Conservation (phyloP, 2,888 invertebrate species). For the Torymus tubicola region DNA sequence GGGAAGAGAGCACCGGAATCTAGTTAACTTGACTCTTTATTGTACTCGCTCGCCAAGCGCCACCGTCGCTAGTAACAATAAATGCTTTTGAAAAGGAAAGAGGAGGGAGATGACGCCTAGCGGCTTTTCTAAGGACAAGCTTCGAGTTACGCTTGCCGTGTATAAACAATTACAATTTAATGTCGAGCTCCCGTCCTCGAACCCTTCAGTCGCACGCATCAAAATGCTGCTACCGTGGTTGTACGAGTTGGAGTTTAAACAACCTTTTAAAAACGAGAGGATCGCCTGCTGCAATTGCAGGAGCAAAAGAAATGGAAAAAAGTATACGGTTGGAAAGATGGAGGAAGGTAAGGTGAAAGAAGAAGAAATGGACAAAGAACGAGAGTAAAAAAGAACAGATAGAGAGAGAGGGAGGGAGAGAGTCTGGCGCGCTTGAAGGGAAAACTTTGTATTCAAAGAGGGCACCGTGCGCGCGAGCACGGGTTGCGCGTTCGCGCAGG, state of each 20-base stretch:
- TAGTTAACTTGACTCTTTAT: conserved; percentile 41
- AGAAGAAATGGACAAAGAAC: conserved; percentile 41
- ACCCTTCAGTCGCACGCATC: background rate
- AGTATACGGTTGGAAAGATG: too few relatives aligned
- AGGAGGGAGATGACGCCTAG: too few relatives aligned
- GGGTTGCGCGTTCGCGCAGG: conserved; percentile 32
- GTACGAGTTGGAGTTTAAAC: conserved; percentile 17
- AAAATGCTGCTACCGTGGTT: too few relatives aligned
- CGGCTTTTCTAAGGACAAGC: background rate
- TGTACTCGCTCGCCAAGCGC: background rate
- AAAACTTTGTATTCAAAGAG: conserved; percentile 63
- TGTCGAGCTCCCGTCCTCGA: background rate
- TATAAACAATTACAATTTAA: conserved; percentile 26
- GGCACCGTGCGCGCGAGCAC: conserved; percentile 48
- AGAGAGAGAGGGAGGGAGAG: background rate
- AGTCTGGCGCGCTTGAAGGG: conserved; percentile 27
- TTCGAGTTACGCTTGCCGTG: background rate
- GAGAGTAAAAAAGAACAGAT: background rate
- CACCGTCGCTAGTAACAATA: conserved; percentile 19
- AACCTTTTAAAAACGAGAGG: conserved; percentile 44
- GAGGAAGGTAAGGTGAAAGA: background rate
- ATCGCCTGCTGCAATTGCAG: too few relatives aligned
- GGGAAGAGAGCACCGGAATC: conserved; percentile 16
- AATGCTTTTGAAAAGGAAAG: conserved; percentile 13
- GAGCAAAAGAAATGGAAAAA: too few relatives aligned